phyloP scores from a whole-genome alignment of 2,888 invertebrate species.

The Tanaodytes sp. region DNA sequence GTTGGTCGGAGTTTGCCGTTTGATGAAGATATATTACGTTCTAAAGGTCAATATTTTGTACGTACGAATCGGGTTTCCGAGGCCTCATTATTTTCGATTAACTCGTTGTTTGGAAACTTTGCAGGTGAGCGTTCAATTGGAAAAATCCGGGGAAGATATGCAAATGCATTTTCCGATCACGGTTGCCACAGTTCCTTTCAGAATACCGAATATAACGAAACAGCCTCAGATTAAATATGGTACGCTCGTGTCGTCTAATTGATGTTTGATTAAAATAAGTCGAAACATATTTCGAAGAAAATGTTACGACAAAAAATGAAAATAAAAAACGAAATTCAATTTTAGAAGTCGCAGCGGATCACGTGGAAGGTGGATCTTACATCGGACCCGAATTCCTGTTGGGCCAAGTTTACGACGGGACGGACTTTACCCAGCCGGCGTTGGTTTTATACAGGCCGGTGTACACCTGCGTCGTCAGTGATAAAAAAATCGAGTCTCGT shows the following conservation, averaged over 20 bases:
- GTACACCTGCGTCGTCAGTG: constrained; percentile 74
- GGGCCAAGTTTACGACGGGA: constrained; percentile 85
- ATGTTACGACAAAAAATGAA: too few relatives aligned
- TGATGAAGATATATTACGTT: constrained; percentile 82
- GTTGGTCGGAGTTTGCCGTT: constrained; percentile 81
- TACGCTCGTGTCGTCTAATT: constrained; percentile 72
- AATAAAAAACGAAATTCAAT: too few relatives aligned
- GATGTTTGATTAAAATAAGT: too few relatives aligned
- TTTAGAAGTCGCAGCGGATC: constrained; percentile 81
- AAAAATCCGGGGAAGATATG: constrained; percentile 81
- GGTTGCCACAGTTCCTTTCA: constrained; percentile 82
- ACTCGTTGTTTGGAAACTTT: too few relatives aligned
- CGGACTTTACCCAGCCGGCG: constrained; percentile 70
- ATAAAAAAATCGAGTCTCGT: constrained; percentile 57
- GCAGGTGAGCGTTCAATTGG: constrained; percentile 81
- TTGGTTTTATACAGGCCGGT: constrained; percentile 80
- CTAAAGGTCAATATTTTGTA: constrained; percentile 77
- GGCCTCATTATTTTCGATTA: too few relatives aligned
- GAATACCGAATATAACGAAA: constrained; percentile 79
- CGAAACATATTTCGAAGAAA: too few relatives aligned
- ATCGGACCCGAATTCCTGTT: constrained; percentile 84
- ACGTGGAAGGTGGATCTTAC: constrained; percentile 85
- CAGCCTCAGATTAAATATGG: constrained; percentile 79
- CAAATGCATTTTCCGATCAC: constrained; percentile 84
- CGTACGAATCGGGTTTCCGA: too few relatives aligned